Base-by-base conservation (phyloP, 53 echinoderm and acorn worm species). In the Holothuria scabra region DNA sequence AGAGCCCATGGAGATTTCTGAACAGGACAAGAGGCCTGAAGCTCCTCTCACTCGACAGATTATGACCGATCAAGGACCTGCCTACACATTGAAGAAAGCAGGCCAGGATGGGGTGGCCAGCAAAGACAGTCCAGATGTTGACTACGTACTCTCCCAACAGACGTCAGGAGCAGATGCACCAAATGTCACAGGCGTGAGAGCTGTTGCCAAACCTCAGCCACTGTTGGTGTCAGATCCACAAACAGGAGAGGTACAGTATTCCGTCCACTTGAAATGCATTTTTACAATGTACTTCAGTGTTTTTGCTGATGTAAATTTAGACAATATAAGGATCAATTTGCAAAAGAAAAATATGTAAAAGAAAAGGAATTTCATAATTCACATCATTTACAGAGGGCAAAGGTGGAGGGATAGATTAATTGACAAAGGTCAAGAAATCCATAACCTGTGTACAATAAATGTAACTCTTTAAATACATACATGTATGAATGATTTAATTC, bases 41-140 rank as follows among this genome's bases (percentile, higher is more conserved):
- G 28, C 44, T 22, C 90, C 93, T 67, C 65, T 90, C 58, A 38
- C 82, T 18, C 70, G 87, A 32, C 95, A 95, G 29, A 56, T 95
- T 69, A 81, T 92, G 0, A 95, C 95, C 59, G 84, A 95, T 60
- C 76, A 86, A 22, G 95, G 95, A 81, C 92, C 90, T 67, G 95
- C 92, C 19, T 95, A 90, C 74, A 84, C 87, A 28, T 83, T 95
- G n/a, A 95, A 71, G 70, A 91, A 91, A 30, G 67, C 86, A 30
- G 56, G 76, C 76, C 85, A 89, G 38, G 86, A 68, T 24, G 56
- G 66, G 34, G 48, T 56, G n/a, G 80, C 84, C 28, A 66, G 67
- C 23, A 72, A 67, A 66, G 80, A 85, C 67, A 66, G 83, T 46
- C 89, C 89, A 21, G 69, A 79, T 38, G 80, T 69, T 32, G 89